Base-by-base conservation (phyloP, 2,888 invertebrate species). In the Nomada lathburiana region DNA sequence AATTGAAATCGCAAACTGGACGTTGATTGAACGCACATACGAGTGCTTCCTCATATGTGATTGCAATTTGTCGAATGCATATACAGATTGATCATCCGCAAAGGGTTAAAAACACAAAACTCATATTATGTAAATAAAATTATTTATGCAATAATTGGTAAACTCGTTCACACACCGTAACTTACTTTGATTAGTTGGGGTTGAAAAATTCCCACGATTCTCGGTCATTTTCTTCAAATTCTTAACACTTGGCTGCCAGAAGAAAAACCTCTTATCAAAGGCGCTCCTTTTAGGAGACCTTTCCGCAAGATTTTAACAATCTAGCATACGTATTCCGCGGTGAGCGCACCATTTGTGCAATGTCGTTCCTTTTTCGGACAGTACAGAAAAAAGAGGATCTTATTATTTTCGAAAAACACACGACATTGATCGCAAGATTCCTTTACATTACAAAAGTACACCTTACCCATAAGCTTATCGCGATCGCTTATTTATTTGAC, bases 171-270 rank as follows among this genome's bases (percentile, higher is more conserved):
- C 52, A 13, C 52, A n/a, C n/a, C 52, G 10, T 23, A 20, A 73
- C 78, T 68, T 89, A 93, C 93, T 92, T 90, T 92, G 93, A 87
- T 89, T 95, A 94, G 95, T 95, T 94, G 95, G 95, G 94, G 95
- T 96, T 93, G 96, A 95, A 92, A 96, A 95, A 94, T 96, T 95
- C 94, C 95, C 96, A 94, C 96, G 95, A 95, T 96, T 96, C 94
- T 96, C 96, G 95, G 96, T 96, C 96, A 96, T 96, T 95, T 94
- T 94, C 36, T 36, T 36, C 36, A 47, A 47, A 47, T 47, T 13
- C 16, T 47, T 93, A 82, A 77, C 29, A 76, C 65, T 50, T 77
- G 72, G 72, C 71, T 75, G 75, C 57, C 70, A 71, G 68, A 82
- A 70, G 62, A 69, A 82, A 76, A 84, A 89, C 81, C 84, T 87